Evolutionary conservation across 2,797 vertebrate genomes (phyloP), one percentile per base, ranked within the genome.

Genomic region (Microtus obscurus): DNA sequence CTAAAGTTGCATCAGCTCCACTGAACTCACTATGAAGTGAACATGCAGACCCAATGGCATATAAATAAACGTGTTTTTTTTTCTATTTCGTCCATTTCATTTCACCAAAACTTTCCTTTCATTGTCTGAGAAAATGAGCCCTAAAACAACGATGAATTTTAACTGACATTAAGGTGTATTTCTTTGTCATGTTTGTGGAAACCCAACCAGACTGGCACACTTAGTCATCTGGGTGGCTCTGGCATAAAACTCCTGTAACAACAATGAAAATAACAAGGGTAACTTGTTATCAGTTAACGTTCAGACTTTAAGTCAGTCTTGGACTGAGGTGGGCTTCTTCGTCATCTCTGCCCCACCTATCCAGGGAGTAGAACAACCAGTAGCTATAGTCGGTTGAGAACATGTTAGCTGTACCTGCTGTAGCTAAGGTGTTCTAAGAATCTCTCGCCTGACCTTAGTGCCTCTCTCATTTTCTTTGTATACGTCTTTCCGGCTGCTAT

Each of bases 21-120:
- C 11, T 45, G 31, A 95, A 90, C n/a, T 81, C 81, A 87, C 48
- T 87, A 21, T 61, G 37, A 65, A 93, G 53, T 82, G 29, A 81
- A 83, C 43, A 76, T 10, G 56, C 8, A 23, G 45, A 63, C 16
- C 7, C 31, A 59, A 74, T 51, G 11, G 51, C 1, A 10, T 40
- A 7, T 48, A 90, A 29, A 87, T 69, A n/a, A 45, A 77, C 9
- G 16, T 53, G 3, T 16, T 51, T 12, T 73, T 13, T n/a, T 95
- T 90, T 77, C n/a, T 85, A 17, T 63, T 74, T n/a, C 3, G 12
- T 76, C 56, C 37, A 25, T 51, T 25, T 92, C 63, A 73, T 25
- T 45, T 95, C 40, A 34, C 69, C 29, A 34, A 8, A 4, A 45
- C 0, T 48, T 82, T 87, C 31, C 27, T 17, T 5, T 92, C 40